Conservation (phyloP, 2,888 invertebrate species). For the Drosophila demipolita region DNA sequence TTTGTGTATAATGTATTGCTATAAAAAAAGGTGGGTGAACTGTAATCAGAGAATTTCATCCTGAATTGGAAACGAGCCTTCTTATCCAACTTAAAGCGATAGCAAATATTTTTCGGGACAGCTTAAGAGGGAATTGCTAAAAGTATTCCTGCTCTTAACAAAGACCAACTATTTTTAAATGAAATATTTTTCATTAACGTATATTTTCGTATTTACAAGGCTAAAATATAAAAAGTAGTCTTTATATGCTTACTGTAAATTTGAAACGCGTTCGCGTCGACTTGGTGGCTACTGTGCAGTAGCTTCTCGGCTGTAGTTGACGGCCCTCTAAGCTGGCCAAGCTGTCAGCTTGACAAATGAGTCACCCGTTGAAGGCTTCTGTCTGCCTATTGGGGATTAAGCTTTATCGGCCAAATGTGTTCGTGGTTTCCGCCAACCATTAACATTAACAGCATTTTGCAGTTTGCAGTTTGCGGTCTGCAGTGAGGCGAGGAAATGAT, state of each 20-base stretch:
- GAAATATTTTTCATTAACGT: neutral
- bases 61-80: neutral
- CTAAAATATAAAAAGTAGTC: neutral
- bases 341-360: conserved; percentile 65
- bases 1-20: too few species aligned
- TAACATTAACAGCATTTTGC: neutral
- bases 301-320: neutral
- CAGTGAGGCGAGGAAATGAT: conserved; percentile 70
- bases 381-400: conserved; percentile 6
- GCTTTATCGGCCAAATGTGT: conserved; percentile 12
- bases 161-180: neutral
- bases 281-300: conserved; percentile 25
- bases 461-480: conserved; percentile 1
- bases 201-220: neutral
- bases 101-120: neutral
- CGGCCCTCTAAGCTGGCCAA: conserved; percentile 38
- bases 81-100: neutral
- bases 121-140: neutral
- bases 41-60: neutral
- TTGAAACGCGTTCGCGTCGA: neutral
- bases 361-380: conserved; percentile 48
- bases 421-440: conserved; percentile 55
- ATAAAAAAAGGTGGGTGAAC: neutral
- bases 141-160: neutral
- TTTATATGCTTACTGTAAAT: neutral